These are phyloP conservation scores for Chloromyia formosa DNA, from an alignment of 2,888 invertebrate species.

Conservation along the genomic window DNA sequence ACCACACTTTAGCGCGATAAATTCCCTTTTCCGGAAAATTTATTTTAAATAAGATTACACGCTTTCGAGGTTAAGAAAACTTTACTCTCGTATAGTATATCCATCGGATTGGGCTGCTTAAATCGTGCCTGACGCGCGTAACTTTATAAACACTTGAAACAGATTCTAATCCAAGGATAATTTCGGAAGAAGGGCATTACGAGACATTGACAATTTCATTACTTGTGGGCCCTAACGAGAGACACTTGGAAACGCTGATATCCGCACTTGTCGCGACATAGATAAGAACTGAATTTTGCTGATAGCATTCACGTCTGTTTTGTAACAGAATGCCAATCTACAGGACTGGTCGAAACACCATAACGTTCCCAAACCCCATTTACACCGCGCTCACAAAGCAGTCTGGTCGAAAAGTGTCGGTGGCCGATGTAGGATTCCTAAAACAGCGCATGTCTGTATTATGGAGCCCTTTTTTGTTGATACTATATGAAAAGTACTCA, in stretches of 20 bases:
- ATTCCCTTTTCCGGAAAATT: too few species aligned
- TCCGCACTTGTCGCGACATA: constrained; percentile 22
- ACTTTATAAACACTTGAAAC: too few species aligned
- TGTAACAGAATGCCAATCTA: background rate
- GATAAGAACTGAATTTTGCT: constrained; percentile 28
- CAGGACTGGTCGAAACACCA: constrained; percentile 34
- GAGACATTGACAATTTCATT: background rate
- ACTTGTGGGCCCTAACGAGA: background rate
- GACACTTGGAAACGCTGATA: background rate
- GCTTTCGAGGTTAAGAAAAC: too few species aligned
- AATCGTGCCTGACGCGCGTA: too few species aligned
- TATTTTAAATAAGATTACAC: too few species aligned
- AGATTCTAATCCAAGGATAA: background rate
- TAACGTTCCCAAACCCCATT: background rate
- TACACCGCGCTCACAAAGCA: too few species aligned
- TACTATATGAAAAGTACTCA: constrained; percentile 5
- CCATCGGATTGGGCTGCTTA: too few species aligned
- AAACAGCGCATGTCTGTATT: constrained; percentile 29
- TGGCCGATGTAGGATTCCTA: background rate
- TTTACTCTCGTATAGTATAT: too few species aligned
- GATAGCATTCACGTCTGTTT: constrained; percentile 17
- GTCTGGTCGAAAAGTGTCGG: constrained; percentile 31
- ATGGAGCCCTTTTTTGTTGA: constrained; percentile 9
- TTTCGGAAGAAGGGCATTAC: background rate
- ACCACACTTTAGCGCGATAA: too few species aligned